phyloP scores from a whole-genome alignment of 1,140 invertebrate genomes.

The Papilio xuthus region DNA sequence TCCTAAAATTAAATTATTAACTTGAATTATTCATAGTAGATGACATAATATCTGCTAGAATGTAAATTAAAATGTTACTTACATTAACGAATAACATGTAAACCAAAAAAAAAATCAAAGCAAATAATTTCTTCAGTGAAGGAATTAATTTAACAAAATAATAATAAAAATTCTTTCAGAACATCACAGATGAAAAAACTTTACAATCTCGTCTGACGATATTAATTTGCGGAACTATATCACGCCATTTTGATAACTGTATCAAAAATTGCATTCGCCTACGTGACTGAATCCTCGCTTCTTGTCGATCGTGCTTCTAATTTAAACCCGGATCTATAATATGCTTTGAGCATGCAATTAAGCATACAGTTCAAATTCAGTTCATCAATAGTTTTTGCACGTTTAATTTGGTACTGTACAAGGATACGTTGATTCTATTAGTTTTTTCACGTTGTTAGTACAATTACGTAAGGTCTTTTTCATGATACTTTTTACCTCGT shows the following conservation, averaged over 20 bases:
- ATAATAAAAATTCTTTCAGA: not conserved
- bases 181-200: not conserved
- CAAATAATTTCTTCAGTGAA: not conserved
- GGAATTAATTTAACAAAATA: not conserved
- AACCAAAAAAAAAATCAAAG: not conserved
- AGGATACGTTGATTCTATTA: conserved; percentile 3
- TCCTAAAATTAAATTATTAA: no score
- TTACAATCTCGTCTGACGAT: not conserved
- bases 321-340: conserved; percentile 14
- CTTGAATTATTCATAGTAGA: no score
- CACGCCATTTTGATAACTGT: conserved; percentile 27
- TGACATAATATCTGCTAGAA: no score
- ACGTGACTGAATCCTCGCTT: conserved; percentile 25
- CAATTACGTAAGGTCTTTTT: not conserved
- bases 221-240: not conserved
- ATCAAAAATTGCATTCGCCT: conserved; percentile 28
- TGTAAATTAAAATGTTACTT: no score
- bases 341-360: not conserved
- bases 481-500: not conserved
- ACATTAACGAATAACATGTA: no score
- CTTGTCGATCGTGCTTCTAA: conserved; percentile 6
- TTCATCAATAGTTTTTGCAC: conserved; percentile 10
- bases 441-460: not conserved
- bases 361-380: not conserved
- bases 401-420: conserved; percentile 1